Percentiles rank a stretch among this genome's conserved stretches.
Conservation (phyloP, 2,113 vertebrate genomes). For the Damaliscus lunatus region DNA sequence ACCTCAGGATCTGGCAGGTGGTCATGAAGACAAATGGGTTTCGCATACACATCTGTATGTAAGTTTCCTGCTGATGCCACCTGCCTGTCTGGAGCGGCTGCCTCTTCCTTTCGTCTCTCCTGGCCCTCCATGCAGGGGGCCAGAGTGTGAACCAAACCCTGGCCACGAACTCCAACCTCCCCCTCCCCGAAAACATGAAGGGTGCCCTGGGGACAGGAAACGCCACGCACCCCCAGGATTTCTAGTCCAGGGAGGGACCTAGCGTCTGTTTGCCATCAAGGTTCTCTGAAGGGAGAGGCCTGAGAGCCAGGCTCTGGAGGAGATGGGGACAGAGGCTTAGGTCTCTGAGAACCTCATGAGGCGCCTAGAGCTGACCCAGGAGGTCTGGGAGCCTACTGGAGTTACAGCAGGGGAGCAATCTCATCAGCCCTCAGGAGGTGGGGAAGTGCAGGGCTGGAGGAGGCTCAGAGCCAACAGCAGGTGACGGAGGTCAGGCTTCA, state of each 20-base stretch:
- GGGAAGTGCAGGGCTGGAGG: no score
- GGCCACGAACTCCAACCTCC: fast-evolving
- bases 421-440: fast-evolving
- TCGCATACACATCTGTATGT: fast-evolving
- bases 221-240: fast-evolving
- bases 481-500: fast-evolving
- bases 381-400: not conserved
- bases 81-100: fast-evolving
- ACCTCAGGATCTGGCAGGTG: fast-evolving
- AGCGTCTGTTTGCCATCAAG: not conserved
- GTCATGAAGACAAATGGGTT: fast-evolving
- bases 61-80: not conserved
- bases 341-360: no score
- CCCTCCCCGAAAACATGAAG: fast-evolving
- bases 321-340: not conserved
- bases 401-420: no score
- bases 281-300: not conserved
- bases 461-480: not conserved
- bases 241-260: not conserved
- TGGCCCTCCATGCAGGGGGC: not conserved
- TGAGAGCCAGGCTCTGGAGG: not conserved
- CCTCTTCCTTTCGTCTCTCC: not conserved
- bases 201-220: not conserved
- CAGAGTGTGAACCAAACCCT: not conserved
- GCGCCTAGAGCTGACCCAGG: not conserved